Evolutionary conservation across 2,888 invertebrate genomes (phyloP).

Genomic region (Lithophane leautieri): DNA sequence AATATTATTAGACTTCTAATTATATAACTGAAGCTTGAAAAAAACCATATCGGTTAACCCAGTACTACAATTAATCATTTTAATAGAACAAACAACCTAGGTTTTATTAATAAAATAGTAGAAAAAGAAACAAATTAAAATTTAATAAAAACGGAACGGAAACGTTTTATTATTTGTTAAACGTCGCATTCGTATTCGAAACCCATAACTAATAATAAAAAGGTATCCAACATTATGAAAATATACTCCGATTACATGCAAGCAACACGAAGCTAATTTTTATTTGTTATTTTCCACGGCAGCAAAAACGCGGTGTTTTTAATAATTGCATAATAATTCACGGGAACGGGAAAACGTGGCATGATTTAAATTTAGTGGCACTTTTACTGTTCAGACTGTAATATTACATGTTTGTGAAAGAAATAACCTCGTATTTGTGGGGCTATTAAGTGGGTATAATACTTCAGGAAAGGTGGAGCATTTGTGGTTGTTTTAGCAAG

Average conservation of each 20-base stretch:
- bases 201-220: conserved; percentile 57
- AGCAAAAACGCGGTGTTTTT: conserved; percentile 56
- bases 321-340: conserved; percentile 67
- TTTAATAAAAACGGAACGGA: conserved; percentile 42
- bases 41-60: not conserved
- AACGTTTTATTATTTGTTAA: conserved; percentile 47
- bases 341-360: conserved; percentile 36
- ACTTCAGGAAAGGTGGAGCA: conserved; percentile 31
- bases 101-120: conserved; percentile 1
- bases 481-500: conserved; percentile 47
- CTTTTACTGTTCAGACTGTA: conserved; percentile 39
- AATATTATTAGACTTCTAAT: not conserved
- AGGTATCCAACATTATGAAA: conserved; percentile 34
- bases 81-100: conserved; percentile 14
- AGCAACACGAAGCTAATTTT: conserved; percentile 54
- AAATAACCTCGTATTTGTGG: conserved; percentile 42
- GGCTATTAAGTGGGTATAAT: conserved; percentile 38
- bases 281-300: conserved; percentile 52
- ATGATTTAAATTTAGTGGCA: conserved; percentile 60
- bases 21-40: not conserved
- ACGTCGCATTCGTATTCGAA: conserved; percentile 44
- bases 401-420: conserved; percentile 29
- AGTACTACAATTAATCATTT: conserved; percentile 19
- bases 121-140: conserved; percentile 17
- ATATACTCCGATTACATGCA: conserved; percentile 54